Conservation (phyloP, 2,113 vertebrate genomes). For the Nansenia antarctica region DNA sequence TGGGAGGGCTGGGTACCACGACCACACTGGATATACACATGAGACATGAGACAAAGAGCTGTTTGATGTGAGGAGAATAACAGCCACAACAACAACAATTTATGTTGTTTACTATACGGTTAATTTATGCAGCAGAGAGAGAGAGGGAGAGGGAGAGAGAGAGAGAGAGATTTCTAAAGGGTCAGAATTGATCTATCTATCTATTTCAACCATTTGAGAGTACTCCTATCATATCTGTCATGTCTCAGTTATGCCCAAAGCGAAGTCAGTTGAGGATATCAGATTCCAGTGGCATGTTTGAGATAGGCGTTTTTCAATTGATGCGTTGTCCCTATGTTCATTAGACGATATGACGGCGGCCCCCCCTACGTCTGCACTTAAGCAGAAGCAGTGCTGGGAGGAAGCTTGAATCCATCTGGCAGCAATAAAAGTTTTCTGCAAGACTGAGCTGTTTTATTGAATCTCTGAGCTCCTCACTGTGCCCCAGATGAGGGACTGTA, state of each 20-base stretch:
- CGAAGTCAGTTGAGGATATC: neutral
- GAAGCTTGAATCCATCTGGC: neutral
- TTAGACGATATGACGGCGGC: neutral
- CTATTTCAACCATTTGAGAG: neutral
- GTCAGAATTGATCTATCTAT: too few relatives aligned
- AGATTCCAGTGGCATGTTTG: neutral
- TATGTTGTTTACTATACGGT: neutral
- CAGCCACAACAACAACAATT: neutral
- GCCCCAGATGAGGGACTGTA: neutral
- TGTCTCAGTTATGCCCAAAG: neutral
- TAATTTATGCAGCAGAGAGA: neutral
- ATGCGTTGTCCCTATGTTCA: neutral
- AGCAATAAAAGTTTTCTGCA: neutral
- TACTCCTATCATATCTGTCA: neutral
- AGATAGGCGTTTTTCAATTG: neutral
- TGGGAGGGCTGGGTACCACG: neutral
- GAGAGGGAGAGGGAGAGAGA: neutral
- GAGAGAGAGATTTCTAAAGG: neutral
- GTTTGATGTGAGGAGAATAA: conserved; percentile 2
- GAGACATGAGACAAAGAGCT: conserved; percentile 42
- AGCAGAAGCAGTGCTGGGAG: neutral
- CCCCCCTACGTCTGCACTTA: neutral
- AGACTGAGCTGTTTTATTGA: neutral
- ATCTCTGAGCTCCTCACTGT: neutral
- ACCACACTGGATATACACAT: conserved; percentile 25